phyloP scores from a whole-genome alignment of 2,797 vertebrate species.

The Cossypha caffra region DNA sequence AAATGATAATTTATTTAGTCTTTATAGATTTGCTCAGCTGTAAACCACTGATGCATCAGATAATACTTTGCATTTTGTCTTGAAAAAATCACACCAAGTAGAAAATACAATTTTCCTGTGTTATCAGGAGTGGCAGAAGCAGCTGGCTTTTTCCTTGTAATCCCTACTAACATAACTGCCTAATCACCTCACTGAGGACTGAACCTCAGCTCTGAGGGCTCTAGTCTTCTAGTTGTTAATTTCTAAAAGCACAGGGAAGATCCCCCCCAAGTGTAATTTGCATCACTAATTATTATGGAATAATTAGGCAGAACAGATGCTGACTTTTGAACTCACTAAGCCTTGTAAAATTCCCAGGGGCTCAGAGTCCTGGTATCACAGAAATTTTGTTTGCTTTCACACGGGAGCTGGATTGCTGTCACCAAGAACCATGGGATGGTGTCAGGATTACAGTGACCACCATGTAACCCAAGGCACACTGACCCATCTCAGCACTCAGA shows the following conservation, averaged over 20 bases:
- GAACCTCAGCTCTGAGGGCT: background rate
- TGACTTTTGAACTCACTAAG: conserved; percentile 44
- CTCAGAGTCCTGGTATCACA: background rate
- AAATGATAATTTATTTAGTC: conserved; percentile 14
- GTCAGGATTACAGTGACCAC: background rate
- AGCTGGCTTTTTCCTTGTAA: conserved; percentile 18
- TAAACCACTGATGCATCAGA: background rate
- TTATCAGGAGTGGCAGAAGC: background rate
- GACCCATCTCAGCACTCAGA: background rate
- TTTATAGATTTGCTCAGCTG: conserved; percentile 17
- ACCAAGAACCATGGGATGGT: background rate
- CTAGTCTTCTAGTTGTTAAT: background rate
- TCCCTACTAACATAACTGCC: background rate
- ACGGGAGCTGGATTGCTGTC: background rate
- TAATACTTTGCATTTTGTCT: background rate
- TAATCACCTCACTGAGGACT: conserved; percentile 32
- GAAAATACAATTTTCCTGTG: background rate
- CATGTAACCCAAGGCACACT: background rate
- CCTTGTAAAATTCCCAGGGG: background rate
- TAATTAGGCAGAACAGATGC: conserved; percentile 62
- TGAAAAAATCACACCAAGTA: background rate
- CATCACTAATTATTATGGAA: conserved; percentile 57
- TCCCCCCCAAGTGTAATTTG: conserved; percentile 27
- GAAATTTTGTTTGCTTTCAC: background rate
- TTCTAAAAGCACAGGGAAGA: conserved; percentile 15